Evolutionary conservation across 2,797 vertebrate genomes (phyloP).

Genomic region (Sardinella longiceps): DNA sequence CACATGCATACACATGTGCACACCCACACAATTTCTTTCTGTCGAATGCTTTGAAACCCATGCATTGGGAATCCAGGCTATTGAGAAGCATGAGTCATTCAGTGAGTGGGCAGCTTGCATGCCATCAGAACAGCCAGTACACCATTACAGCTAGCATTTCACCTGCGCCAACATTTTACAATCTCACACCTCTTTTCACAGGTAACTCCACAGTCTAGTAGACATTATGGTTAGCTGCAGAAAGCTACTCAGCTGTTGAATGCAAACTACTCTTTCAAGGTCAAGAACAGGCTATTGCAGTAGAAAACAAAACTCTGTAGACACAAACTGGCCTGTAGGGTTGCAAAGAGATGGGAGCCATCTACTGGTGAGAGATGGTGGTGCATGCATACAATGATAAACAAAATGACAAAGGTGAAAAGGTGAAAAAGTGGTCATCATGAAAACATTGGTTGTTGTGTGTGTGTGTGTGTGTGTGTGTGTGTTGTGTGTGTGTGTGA

Average conservation of each 20-base stretch:
- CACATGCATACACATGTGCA: background rate
- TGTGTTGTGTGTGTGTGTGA: constrained; percentile 1
- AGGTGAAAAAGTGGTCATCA: background rate
- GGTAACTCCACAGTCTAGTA: background rate
- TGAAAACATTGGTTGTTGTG: background rate
- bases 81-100: background rate
- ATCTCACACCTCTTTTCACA: background rate
- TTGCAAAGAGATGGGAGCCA: background rate
- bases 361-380: constrained; percentile 1
- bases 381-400: background rate
- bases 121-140: background rate
- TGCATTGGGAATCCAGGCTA: background rate
- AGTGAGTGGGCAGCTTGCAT: constrained; percentile 18
- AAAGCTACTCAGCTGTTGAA: no score
- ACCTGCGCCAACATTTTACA: background rate
- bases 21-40: background rate
- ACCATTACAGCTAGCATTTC: background rate
- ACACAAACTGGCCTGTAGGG: background rate
- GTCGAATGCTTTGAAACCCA: background rate
- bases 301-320: no score
- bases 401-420: background rate
- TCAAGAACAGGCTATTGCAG: background rate
- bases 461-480: constrained; percentile 3
- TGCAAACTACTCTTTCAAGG: background rate
- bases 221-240: no score